Base-by-base conservation (phyloP, 2,797 vertebrate genomes). In the Corythornis leucogaster region DNA sequence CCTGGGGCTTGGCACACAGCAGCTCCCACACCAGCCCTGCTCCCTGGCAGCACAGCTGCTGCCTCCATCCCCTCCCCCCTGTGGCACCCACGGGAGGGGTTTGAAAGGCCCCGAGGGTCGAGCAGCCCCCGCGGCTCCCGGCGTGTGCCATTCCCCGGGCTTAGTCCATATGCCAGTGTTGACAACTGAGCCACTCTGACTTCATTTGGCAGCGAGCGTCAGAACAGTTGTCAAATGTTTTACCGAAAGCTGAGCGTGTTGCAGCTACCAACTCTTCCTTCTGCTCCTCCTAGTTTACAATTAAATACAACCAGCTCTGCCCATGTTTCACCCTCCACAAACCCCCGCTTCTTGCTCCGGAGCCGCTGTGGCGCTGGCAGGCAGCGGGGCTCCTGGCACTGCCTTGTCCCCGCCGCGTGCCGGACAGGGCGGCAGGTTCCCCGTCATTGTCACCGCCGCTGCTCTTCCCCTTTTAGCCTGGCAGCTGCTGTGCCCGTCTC, bases 141-240 rank as follows among this genome's bases (percentile, higher is more conserved):
- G 43, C 43, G 43, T 43, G 43, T 43, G 43, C 43, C 43, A 19
- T 43, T 43, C 43, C 43, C 43, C 16, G 43, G 43, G 43, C 43
- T 43, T 43, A 43, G 90, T 95, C 92, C 94, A 89, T 95, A 92
- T 94, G 95, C 92, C 84, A 74, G 43, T 82, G 88, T 61, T 89
- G 90, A 95, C 73, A 89, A 84, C 89, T 40, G 92, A 93, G 89
- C 73, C 3, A 2, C 85, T 84, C 84, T 71, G 94, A 92, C 74
- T 95, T 93, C 71, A 92, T 95, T 95, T 95, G 92, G 94, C 94
- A 95, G 93, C 54, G 20, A 71, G 69, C 3, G 7, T 53, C 67
- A 53, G 77, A 95, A 87, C 93, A 95, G 94, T 95, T 96, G 95
- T 95, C 89, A 91, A 95, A 93, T 94, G 94, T 95, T 95, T 95